Base-by-base conservation (phyloP, 2,888 invertebrate genomes). In the Epinotia demarniana region DNA sequence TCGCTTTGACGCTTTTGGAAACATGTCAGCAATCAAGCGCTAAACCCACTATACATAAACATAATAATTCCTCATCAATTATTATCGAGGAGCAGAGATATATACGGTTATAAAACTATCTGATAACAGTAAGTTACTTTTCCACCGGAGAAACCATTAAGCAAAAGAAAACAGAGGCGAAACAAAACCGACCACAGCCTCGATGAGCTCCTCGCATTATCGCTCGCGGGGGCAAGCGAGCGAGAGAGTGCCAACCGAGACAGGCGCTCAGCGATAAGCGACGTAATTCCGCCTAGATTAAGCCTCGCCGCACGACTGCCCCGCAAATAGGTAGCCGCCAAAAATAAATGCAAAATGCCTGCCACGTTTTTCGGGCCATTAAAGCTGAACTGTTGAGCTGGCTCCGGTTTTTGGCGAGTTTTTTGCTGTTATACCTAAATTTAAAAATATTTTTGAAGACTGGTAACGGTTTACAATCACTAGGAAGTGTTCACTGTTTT, bases 341-440 rank as follows among this genome's bases (percentile, higher is more conserved):
- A 66, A 75, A 71, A 75, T 71, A 75, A 71, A 75, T 60, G 53
- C 75, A 75, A 75, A 75, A 75, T 71, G 64, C 53, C 57, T 68
- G 55, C 69, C 39, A 43, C 70, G 64, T 23, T 75, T 70, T 70
- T 70, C 66, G 70, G 64, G 60, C 43, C 64, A 71, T 66, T 64
- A 66, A 64, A 62, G 53, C 53, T 4, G 60, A 74, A 70, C 49
- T 57, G 57, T 69, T 74, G 67, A 64, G 49, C 46, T 60, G 6
- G 58, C 64, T 39, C 58, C 57, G 64, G n/a, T 75, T 63, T 70
- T 63, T 68, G 9, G 46, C 43, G 27, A 27, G n/a, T 19, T 55
- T 63, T 69, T n/a, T 33, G 57, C 63, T 63, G 57, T 57, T 58
- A 63, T 58, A 0, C 8, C n/a, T 16, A 57, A 27, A 33, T 64